These are phyloP conservation scores for Strongylocentrotus purpuratus DNA, from an alignment of 35 echinoderm and acorn worm species.

Conservation along the genomic window DNA sequence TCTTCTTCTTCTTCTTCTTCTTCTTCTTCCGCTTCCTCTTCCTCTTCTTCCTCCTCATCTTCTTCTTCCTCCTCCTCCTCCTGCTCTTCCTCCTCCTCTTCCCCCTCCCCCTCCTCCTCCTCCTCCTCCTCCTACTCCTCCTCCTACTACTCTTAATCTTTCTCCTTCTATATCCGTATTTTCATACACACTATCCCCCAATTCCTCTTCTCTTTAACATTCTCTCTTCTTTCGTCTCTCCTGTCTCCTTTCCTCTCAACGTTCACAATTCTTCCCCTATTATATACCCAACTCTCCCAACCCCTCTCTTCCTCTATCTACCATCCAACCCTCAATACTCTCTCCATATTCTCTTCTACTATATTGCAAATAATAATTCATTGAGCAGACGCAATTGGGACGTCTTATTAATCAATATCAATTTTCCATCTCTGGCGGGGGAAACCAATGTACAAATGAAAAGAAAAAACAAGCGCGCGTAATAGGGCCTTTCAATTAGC, in stretches of 20 bases:
- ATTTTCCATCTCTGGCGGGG: not conserved
- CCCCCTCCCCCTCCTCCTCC: not conserved
- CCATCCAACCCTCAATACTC: not conserved
- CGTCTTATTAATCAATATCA: constrained; percentile 19
- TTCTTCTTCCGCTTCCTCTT: no score
- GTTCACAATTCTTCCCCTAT: not conserved
- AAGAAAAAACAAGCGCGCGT: not conserved
- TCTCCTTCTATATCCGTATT: not conserved
- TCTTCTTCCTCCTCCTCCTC: not conserved
- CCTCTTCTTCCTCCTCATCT: not conserved
- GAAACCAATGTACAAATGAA: not conserved
- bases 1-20: no score
- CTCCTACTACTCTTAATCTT: not conserved
- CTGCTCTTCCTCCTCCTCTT: not conserved
- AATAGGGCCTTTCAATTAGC: not conserved
- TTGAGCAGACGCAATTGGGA: constrained; percentile 15
- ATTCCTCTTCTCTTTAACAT: not conserved
- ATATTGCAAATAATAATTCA: constrained; percentile 20
- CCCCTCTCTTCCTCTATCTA: not conserved
- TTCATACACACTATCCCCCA: not conserved
- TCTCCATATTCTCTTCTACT: not conserved
- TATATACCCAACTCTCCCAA: not conserved
- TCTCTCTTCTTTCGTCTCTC: not conserved
- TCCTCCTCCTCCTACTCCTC: not conserved
- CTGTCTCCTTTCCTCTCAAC: not conserved